Percentiles rank a stretch among this genome's conserved stretches.
Evolutionary conservation across 2,888 invertebrate species (phyloP).

Genomic region (Macropis europaea): DNA sequence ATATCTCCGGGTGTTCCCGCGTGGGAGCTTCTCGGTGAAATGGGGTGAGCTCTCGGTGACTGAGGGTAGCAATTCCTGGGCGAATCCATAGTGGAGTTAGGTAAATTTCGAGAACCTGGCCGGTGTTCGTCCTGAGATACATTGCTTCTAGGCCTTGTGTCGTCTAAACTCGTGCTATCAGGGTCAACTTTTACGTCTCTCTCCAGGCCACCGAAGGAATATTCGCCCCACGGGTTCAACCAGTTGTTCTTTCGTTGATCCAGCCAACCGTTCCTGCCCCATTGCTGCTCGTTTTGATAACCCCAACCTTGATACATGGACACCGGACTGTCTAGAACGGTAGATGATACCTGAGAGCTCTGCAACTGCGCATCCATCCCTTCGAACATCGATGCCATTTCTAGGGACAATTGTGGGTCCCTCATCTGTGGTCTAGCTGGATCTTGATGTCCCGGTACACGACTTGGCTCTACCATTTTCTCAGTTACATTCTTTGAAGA

Average conservation of each 20-base stretch:
- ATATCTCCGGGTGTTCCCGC: conserved; percentile 67
- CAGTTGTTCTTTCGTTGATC: conserved; percentile 78
- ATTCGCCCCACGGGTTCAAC: conserved; percentile 77
- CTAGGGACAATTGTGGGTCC: conserved; percentile 83
- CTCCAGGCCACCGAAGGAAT: conserved; percentile 74
- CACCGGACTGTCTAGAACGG: conserved; percentile 85
- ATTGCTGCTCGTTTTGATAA: conserved; percentile 77
- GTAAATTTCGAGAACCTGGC: conserved; percentile 73
- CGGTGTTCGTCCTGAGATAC: conserved; percentile 76
- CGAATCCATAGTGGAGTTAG: conserved; percentile 71
- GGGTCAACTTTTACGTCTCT: conserved; percentile 87
- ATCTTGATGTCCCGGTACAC: conserved; percentile 65
- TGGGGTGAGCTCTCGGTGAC: conserved; percentile 71
- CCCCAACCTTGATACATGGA: conserved; percentile 80
- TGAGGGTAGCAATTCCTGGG: conserved; percentile 66
- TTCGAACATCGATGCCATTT: conserved; percentile 89
- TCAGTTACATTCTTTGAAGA: conserved; percentile 71
- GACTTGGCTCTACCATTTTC: conserved; percentile 67
- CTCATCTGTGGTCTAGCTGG: conserved; percentile 66
- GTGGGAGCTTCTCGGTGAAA: conserved; percentile 74
- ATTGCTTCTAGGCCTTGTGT: conserved; percentile 73
- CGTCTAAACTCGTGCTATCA: conserved; percentile 84
- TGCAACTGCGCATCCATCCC: conserved; percentile 90
- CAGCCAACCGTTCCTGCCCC: conserved; percentile 75
- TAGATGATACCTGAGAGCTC: conserved; percentile 92